These are phyloP conservation scores for Ochlodes sylvanus DNA, from an alignment of 2,888 invertebrate genomes.

Conservation along the genomic window DNA sequence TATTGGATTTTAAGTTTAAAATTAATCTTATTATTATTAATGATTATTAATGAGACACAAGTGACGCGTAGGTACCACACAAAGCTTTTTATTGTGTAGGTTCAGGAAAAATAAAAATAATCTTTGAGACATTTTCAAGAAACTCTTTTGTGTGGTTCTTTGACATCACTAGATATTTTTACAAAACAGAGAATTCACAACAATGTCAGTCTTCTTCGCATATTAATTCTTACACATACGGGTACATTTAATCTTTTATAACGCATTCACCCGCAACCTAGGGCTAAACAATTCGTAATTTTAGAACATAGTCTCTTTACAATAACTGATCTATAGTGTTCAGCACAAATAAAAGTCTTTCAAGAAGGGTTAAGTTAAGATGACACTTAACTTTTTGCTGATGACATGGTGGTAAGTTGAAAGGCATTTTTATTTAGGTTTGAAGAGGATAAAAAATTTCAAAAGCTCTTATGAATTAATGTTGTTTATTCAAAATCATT, in stretches of 20 bases:
- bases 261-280: constrained; percentile 30
- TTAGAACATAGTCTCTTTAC: constrained; percentile 28
- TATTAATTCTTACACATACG: constrained; percentile 27
- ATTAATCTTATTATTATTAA: no score
- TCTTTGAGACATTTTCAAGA: neutral
- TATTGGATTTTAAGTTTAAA: no score
- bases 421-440: neutral
- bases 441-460: neutral
- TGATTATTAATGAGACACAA: no score
- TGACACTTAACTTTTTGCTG: constrained; percentile 35
- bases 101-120: neutral
- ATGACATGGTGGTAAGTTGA: constrained; percentile 6
- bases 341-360: constrained; percentile 10
- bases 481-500: neutral
- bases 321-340: constrained; percentile 24
- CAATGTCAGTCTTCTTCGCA: constrained; percentile 3
- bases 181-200: constrained; percentile 6
- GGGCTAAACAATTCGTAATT: constrained; percentile 32
- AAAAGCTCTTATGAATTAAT: neutral
- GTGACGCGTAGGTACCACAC: no score
- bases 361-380: constrained; percentile 28
- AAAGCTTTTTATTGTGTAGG: no score
- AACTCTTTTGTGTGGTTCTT: constrained; percentile 13
- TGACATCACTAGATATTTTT: constrained; percentile 3
- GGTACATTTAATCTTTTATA: constrained; percentile 33